Conservation (phyloP, 1,140 invertebrate genomes). For the Ips typographus region DNA sequence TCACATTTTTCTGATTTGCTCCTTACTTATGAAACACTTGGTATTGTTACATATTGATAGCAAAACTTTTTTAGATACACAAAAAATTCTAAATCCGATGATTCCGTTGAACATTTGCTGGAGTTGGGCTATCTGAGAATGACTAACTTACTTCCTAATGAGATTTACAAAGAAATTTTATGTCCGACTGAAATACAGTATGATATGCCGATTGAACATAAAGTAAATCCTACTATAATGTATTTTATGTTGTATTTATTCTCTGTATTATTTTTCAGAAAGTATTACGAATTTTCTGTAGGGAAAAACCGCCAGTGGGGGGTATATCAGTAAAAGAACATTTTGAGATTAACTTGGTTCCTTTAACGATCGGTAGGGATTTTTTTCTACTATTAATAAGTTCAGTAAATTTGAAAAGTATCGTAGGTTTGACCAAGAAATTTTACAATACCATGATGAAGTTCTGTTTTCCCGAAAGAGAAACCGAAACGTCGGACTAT, state of each 20-base stretch:
- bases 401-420: not conserved
- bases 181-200: conserved; percentile 84
- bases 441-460: conserved; percentile 97
- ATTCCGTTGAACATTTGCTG: conserved; percentile 94
- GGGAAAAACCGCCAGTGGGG: conserved; percentile 89
- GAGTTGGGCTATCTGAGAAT: conserved; percentile 97
- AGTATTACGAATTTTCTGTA: conserved; percentile 83
- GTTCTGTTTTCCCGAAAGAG: conserved; percentile 98
- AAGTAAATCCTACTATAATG: conserved; percentile 48
- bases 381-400: conserved; percentile 6
- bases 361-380: conserved; percentile 78
- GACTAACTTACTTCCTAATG: conserved; percentile 92
- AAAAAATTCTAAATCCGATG: conserved; percentile 94
- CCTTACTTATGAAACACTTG: not conserved
- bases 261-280: conserved; percentile 55
- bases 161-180: conserved; percentile 91
- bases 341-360: conserved; percentile 95
- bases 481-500: conserved; percentile 79
- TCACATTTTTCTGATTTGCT: not conserved
- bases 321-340: conserved; percentile 98
- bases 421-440: conserved; percentile 84
- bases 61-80: conserved; percentile 69
- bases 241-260: conserved; percentile 3
- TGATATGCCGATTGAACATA: conserved; percentile 86
- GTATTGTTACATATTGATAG: not conserved